Conservation (phyloP, 2,113 vertebrate genomes). For the Mustelus asterias region DNA sequence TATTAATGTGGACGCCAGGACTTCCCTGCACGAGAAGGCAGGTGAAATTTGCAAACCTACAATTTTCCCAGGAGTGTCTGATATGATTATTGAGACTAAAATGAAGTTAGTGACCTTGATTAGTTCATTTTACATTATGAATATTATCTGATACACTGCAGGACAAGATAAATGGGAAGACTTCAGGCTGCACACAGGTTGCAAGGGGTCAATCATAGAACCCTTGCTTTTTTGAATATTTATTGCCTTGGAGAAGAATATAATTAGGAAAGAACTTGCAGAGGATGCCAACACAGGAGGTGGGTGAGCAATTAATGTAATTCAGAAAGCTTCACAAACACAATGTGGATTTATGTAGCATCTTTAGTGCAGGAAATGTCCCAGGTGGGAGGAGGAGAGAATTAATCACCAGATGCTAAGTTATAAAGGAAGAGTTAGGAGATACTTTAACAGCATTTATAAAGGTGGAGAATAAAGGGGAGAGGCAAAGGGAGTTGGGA, state of each 20-base stretch:
- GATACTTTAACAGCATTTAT: neutral
- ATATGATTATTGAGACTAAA: neutral
- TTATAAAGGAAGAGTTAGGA: neutral
- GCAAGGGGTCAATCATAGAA: neutral
- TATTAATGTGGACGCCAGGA: neutral
- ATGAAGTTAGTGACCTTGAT: neutral
- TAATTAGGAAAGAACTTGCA: neutral
- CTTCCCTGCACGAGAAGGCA: neutral
- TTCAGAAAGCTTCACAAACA: neutral
- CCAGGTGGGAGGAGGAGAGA: neutral
- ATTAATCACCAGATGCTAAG: neutral
- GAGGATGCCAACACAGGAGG: neutral
- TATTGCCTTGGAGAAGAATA: neutral
- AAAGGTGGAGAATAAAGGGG: neutral
- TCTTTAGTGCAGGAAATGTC: neutral
- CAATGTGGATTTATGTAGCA: neutral
- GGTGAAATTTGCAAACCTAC: neutral
- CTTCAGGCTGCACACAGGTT: neutral
- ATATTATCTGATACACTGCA: neutral
- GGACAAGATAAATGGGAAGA: neutral
- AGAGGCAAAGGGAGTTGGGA: neutral
- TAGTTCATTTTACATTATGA: neutral
- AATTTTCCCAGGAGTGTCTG: neutral
- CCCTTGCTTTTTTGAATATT: neutral
- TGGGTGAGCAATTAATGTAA: neutral